Evolutionary conservation across 2,113 vertebrate species (phyloP), one percentile per base, ranked within the genome.

Genomic region (Zosterops borbonicus): DNA sequence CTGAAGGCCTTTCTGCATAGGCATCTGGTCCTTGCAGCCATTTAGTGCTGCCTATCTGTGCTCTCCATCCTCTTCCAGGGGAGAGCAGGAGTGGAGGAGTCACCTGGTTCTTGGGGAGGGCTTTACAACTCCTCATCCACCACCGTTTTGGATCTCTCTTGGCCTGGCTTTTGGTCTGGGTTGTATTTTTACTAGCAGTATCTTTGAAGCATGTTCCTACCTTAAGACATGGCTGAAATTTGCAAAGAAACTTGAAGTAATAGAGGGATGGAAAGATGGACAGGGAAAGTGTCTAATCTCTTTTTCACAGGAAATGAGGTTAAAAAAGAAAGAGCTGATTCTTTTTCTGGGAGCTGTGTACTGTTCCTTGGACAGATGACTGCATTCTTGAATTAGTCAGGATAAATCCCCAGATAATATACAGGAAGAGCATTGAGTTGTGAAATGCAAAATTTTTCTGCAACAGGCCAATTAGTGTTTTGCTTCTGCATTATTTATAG

Each of bases 401-500:
- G 69, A 74, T 56, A 75, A 93, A 67, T 22, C 75, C 37, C 79
- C 88, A 75, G 89, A 53, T 92, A 90, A 91, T 53, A 69, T 2
- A 68, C 20, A 92, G 77, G 65, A 78, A 81, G 46, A 79, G 56
- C 87, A 92, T 29, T 4, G 76, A 90, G 60, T 83, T 92, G 88
- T 77, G 71, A 93, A 95, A 90, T 63, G 84, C 78, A 90, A 59
- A 86, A 81, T 75, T 67, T 80, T 80, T 69, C 84, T 94, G 74
- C 89, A 87, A 76, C 19, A 55, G 91, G 52, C 63, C 85, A 96
- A 90, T 95, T 94, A 96, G 60, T 64, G 60, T 52, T 81, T 90
- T 67, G 75, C 67, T 92, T 42, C 79, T 96, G 71, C 76, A 78
- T 96, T 96, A 95, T 90, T 94, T 94, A 93, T 90, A 80, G 92